A percentile compares a stretch with the other conserved stretches of the same genome.
These are phyloP conservation scores for Mesocricetus auratus DNA, from an alignment of 2,113 vertebrate species.

Conservation along the genomic window DNA sequence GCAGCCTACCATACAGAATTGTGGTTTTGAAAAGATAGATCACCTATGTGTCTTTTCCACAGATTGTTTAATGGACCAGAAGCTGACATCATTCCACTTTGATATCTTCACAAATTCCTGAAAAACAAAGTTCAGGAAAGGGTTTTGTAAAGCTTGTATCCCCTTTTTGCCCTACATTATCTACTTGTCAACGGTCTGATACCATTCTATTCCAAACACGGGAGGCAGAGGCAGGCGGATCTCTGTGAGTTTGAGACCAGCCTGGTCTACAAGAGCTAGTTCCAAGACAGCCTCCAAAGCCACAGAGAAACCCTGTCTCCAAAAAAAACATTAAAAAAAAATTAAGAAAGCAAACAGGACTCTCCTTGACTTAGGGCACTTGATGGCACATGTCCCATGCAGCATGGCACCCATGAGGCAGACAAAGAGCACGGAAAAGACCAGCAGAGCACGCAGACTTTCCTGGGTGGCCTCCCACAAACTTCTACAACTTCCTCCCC, in stretches of 20 bases:
- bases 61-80: conserved; percentile 98
- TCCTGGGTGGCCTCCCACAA: background rate
- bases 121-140: conserved; percentile 57
- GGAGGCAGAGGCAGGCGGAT: no score
- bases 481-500: background rate
- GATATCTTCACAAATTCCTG: conserved; percentile 99
- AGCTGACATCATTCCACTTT: conserved; percentile 98
- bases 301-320: no score
- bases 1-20: background rate
- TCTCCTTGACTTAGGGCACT: background rate
- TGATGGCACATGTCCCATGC: rapidly evolving
- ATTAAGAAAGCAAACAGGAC: no score
- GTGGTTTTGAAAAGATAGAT: conserved; percentile 29
- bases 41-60: conserved; percentile 98
- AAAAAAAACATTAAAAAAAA: no score
- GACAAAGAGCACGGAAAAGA: background rate
- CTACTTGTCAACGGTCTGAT: background rate
- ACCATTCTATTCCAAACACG: conserved; percentile 1
- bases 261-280: no score
- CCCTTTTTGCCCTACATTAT: conserved; percentile 11
- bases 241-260: no score
- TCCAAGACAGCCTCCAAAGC: no score
- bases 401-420: background rate
- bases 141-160: background rate
- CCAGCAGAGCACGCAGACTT: background rate